phyloP scores from a whole-genome alignment of 2,797 vertebrate genomes.

The Atherinosoma microstoma region DNA sequence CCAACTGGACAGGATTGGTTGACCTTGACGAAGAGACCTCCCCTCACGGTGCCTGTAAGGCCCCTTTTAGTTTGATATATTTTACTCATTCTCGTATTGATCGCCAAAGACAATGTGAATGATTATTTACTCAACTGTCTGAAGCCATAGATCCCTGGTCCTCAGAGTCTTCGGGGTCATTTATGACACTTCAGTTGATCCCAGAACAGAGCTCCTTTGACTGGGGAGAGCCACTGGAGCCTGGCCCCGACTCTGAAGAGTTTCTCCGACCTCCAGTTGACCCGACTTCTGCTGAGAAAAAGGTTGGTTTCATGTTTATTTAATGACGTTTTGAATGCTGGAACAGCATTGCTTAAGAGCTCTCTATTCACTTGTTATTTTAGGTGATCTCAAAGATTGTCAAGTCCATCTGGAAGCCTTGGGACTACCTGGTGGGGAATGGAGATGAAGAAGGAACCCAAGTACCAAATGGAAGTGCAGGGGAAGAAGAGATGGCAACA shows the following conservation, averaged over 20 bases:
- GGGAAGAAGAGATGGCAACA: slow-evolving; percentile 16
- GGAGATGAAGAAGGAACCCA: slow-evolving; percentile 52
- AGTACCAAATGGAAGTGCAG: slow-evolving; percentile 19
- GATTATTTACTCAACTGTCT: slow-evolving; percentile 13
- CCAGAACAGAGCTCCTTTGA: slow-evolving; percentile 73
- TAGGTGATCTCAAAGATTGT: slow-evolving; percentile 79
- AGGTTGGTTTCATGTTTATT: slow-evolving; percentile 46
- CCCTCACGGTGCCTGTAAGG: slow-evolving; percentile 47
- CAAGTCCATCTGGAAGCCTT: slow-evolving; percentile 83
- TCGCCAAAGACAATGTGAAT: not conserved
- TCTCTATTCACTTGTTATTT: not conserved
- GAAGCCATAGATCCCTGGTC: slow-evolving; percentile 74
- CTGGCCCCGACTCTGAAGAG: slow-evolving; percentile 67
- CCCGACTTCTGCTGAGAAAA: slow-evolving; percentile 71
- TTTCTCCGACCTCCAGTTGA: slow-evolving; percentile 63
- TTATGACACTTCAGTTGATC: slow-evolving; percentile 69
- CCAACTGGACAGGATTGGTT: slow-evolving; percentile 82
- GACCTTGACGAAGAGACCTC: slow-evolving; percentile 74
- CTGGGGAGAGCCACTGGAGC: slow-evolving; percentile 76
- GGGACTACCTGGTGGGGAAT: slow-evolving; percentile 78
- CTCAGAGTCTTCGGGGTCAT: slow-evolving; percentile 66
- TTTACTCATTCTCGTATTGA: slow-evolving; percentile 13
- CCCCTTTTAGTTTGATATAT: slow-evolving; percentile 24
- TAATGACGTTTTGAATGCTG: not conserved
- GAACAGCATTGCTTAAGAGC: not conserved